Percentiles rank a stretch among this genome's conserved stretches.
phyloP scores from a whole-genome alignment of 1,140 invertebrate genomes.

The Physella acuta region DNA sequence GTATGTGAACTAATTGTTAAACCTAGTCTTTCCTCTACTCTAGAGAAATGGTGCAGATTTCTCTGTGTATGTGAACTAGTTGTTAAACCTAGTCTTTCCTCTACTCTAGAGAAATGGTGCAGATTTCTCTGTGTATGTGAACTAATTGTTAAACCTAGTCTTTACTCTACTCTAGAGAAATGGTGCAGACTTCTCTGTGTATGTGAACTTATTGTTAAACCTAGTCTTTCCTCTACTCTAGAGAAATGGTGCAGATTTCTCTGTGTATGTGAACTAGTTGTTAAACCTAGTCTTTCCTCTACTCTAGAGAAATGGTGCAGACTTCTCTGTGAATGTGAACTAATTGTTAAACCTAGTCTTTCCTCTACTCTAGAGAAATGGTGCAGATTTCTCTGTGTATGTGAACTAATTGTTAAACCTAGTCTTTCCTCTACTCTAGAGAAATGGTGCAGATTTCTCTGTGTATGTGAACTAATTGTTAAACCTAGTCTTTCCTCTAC shows the following conservation, averaged over 20 bases:
- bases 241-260: neutral
- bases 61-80: no score
- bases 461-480: no score
- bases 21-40: neutral
- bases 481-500: no score
- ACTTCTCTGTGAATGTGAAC: neutral
- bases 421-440: neutral
- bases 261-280: no score
- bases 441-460: neutral
- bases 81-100: no score
- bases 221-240: neutral
- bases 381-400: neutral
- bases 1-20: no score
- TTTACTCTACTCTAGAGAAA: neutral
- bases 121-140: neutral
- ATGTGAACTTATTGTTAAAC: no score
- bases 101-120: neutral
- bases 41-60: conserved; percentile 1
- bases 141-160: no score
- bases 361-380: neutral
- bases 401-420: no score
- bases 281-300: no score
- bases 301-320: neutral
- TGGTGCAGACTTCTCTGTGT: neutral
- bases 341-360: no score